Evolutionary conservation across 2,113 vertebrate genomes (phyloP), one percentile per base, ranked within the genome.

Genomic region (Abramis brama): DNA sequence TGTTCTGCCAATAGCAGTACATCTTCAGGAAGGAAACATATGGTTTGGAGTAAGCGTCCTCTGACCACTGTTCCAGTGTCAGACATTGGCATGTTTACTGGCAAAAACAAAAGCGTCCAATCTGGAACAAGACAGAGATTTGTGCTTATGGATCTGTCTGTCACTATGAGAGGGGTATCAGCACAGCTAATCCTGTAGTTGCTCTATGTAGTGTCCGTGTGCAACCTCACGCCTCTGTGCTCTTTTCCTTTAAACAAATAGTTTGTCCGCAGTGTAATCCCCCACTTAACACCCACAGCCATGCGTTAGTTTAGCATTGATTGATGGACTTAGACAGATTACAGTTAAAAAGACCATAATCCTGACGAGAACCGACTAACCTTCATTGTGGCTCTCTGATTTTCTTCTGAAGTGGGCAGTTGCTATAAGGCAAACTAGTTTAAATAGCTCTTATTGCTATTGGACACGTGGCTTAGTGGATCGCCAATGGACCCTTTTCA

Each of bases 281-380:
- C n/a, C 60, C 59, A 45, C 71, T 78, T 78, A 89, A 85, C 66
- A 77, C 82, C 33, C 82, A 77, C 50, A 84, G 59, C 82, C 73
- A 33, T 75, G 64, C 5, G 27, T 71, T 73, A 82, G 71, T n/a
- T 82, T 87, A 79, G 39, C 71, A 89, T 15, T 64, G 88, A 89
- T 77, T 78, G 62, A 85, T 82, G 80, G 75, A 45, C 55, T 86
- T 78, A 19, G 60, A 55, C 80, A 89, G 82, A 81, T 82, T 89
- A 84, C 78, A 64, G 50, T 85, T 85, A 70, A 55, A 82, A 85
- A 78, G 52, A 50, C 39, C 17, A 1, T 13, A 60, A 30, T 86
- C 25, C 71, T 23, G 52, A 66, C 83, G 8, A 19, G 21, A 33
- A 13, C 55, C 1, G 6, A 79, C 52, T 60, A 23, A 33, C 57